Conservation (phyloP, 2,113 vertebrate species). For the Oncorhynchus tshawytscha region DNA sequence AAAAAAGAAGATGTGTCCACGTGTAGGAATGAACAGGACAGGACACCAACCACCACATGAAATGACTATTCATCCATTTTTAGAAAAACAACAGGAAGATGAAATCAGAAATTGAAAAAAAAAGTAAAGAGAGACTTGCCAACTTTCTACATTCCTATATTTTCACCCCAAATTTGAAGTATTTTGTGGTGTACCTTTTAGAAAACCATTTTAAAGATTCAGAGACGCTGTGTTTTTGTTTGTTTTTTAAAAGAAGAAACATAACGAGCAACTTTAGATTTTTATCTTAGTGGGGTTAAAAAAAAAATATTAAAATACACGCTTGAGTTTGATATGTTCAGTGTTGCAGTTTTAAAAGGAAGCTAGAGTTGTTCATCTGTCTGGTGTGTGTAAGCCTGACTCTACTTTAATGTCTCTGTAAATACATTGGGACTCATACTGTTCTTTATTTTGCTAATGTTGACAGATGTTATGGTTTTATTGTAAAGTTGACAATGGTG, state of each 20-base stretch:
- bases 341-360: slow-evolving; percentile 75
- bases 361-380: slow-evolving; percentile 77
- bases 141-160: slow-evolving; percentile 84
- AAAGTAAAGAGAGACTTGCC: slow-evolving; percentile 70
- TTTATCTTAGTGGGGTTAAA: slow-evolving; percentile 55
- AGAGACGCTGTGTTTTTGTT: slow-evolving; percentile 74
- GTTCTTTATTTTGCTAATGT: slow-evolving; percentile 97
- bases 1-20: slow-evolving; percentile 61
- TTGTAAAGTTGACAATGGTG: slow-evolving; percentile 94
- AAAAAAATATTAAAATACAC: no score
- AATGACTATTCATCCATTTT: slow-evolving; percentile 29
- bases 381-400: slow-evolving; percentile 78
- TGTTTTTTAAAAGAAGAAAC: no score
- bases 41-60: slow-evolving; percentile 70
- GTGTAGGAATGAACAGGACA: slow-evolving; percentile 50
- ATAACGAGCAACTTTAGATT: slow-evolving; percentile 75
- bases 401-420: slow-evolving; percentile 89
- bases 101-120: slow-evolving; percentile 26
- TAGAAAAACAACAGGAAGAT: slow-evolving; percentile 52
- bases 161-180: slow-evolving; percentile 84
- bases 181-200: slow-evolving; percentile 89
- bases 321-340: slow-evolving; percentile 79
- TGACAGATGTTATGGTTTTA: slow-evolving; percentile 89
- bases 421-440: slow-evolving; percentile 92
- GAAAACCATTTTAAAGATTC: slow-evolving; percentile 81